Evolutionary conservation across 2,888 invertebrate genomes (phyloP), one percentile per base, ranked within the genome.

Genomic region (Pollenia amentaria): DNA sequence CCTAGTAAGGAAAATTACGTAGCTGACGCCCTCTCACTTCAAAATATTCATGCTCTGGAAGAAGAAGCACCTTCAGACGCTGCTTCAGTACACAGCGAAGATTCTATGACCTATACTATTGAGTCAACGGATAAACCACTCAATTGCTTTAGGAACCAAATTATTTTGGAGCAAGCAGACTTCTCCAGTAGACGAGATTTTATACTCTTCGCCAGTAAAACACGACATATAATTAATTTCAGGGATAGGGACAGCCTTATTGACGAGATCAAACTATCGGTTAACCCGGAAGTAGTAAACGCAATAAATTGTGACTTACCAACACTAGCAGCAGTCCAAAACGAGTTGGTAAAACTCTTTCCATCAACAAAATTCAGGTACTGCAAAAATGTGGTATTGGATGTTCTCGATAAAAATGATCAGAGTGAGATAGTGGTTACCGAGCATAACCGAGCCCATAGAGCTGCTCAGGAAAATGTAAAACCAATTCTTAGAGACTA

Each of bases 401-500:
- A 72, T 29, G 46, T 73, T 73, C 29, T 46, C 46, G 57, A 73
- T 29, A 57, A 73, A 6, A 46, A 57, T 16, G 72, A 82, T 46
- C 82, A 86, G 62, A 77, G 42, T 46, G 75, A 79, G 46, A 75
- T 82, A 42, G 51, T 69, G 8, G 18, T 14, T 16, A 44, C 21
- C 12, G 75, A 81, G 46, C 73, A 73, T 44, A 75, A 75, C 29
- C 67, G 81, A n/a, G 73, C 65, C n/a, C 29, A 29, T 29, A 29
- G 29, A 6, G 69, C 18, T 84, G 40, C 42, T 73, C 9, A 21
- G 9, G 84, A 88, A 29, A 89, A 89, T 44, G 60, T 48, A 0
- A 89, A 89, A 42, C 85, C 84, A 82, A 88, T 89, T 38, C 69
- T 88, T 2, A 57, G 78, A 53, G 84, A 88, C 44, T 85, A 87